Conservation (phyloP, 1,140 invertebrate genomes). For the Octopus sinensis region DNA sequence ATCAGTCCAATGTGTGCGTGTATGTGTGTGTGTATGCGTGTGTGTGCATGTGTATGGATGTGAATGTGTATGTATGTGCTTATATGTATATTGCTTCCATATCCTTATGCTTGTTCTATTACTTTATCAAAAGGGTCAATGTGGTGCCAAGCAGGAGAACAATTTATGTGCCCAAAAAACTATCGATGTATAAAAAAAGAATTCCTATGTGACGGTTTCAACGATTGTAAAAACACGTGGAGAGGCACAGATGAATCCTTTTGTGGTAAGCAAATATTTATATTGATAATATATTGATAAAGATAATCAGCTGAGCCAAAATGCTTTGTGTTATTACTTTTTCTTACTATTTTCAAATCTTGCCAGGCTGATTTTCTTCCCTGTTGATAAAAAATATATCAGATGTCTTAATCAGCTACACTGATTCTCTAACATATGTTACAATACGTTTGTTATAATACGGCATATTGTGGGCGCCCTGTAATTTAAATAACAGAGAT, state of each 20-base stretch:
- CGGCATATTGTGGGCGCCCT: no score
- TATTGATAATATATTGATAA: no score
- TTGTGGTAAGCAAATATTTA: slow-evolving; percentile 47
- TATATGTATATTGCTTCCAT: neutral
- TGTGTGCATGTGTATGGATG: slow-evolving; percentile 15
- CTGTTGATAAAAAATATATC: no score
- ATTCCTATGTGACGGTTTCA: slow-evolving; percentile 56
- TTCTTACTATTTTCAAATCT: neutral
- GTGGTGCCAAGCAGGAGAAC: slow-evolving; percentile 30
- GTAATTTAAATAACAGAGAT: no score
- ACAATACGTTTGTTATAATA: no score
- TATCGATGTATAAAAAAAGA: slow-evolving; percentile 38
- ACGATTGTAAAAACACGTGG: slow-evolving; percentile 56
- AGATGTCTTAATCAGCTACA: no score
- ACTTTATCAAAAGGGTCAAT: slow-evolving; percentile 23
- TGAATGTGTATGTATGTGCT: slow-evolving; percentile 9
- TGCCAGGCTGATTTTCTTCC: no score
- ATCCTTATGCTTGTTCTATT: neutral
- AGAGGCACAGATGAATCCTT: slow-evolving; percentile 56
- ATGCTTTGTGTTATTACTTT: neutral
- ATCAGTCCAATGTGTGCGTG: neutral
- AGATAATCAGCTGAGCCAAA: no score
- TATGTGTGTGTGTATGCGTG: slow-evolving; percentile 8
- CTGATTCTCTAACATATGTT: no score
- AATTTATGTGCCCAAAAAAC: slow-evolving; percentile 32